Evolutionary conservation across 2,888 invertebrate genomes (phyloP).

Genomic region (Plagiodera versicolora): DNA sequence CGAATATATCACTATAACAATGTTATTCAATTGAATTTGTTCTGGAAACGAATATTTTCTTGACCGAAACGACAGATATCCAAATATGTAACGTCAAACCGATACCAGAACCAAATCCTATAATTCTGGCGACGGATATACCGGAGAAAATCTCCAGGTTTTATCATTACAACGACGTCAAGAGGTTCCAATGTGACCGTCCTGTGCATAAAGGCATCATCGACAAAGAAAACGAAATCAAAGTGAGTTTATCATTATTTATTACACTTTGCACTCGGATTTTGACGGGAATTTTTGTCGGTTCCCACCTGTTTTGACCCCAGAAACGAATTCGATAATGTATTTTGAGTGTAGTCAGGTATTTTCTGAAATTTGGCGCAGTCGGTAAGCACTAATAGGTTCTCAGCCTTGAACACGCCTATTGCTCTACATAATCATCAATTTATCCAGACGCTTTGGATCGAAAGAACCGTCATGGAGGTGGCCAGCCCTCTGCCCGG

Average conservation of each 20-base stretch:
- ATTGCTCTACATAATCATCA: too few species aligned
- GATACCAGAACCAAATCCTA: constrained; percentile 68
- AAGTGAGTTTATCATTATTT: constrained; percentile 57
- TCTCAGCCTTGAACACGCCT: too few species aligned
- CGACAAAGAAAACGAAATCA: constrained; percentile 94
- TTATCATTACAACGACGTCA: constrained; percentile 89
- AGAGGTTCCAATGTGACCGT: constrained; percentile 86
- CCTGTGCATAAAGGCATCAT: constrained; percentile 87
- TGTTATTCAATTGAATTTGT: background rate
- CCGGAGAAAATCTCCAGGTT: constrained; percentile 87
- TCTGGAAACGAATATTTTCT: constrained; percentile 5
- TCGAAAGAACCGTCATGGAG: constrained; percentile 85
- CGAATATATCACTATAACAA: too few species aligned
- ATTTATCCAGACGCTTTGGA: constrained; percentile 78
- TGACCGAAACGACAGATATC: constrained; percentile 64
- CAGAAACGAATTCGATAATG: too few species aligned
- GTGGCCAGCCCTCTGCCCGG: constrained; percentile 86
- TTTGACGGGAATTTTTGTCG: too few species aligned
- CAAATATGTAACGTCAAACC: constrained; percentile 95
- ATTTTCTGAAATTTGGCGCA: too few species aligned
- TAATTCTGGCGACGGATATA: constrained; percentile 62
- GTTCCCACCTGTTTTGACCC: too few species aligned
- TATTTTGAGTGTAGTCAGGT: too few species aligned
- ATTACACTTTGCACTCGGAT: background rate
- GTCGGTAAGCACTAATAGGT: too few species aligned